Base-by-base conservation (phyloP, 2,797 vertebrate genomes). In the Notoglanidium macrostoma region DNA sequence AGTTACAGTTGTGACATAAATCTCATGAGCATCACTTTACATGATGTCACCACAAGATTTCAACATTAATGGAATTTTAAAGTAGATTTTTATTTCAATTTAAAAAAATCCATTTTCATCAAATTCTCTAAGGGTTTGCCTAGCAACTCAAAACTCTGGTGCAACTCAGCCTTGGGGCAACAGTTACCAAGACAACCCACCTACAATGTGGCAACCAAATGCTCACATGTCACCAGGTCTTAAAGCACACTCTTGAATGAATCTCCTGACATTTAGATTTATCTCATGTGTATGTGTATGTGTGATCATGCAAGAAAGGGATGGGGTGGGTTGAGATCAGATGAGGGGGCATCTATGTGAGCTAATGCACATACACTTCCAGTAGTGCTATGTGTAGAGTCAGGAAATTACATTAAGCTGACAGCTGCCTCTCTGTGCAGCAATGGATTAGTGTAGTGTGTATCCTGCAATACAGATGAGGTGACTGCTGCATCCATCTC, bases 131-230 rank as follows among this genome's bases (percentile, higher is more conserved):
- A 21, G 67, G 72, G n/a, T 76, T 79, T 44, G 40, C 21, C 40
- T 40, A 57, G 73, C 55, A 74, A 49, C 40, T 73, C 21, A 26
- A 46, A 73, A 73, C 68, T 74, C 44, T 74, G n/a, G 67, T 40
- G 46, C 65, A 73, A 72, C 54, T 65, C 54, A 85, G 61, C 72
- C 59, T 10, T 73, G 68, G 51, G 81, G 89, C 81, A 90, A 91
- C 87, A 84, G 87, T 91, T 91, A 87, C 89, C 88, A 86, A 84
- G 73, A 89, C 88, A 87, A 87, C 85, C 57, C 29, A 70, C 32
- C 49, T 67, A 84, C 55, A 51, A 55, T 57, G 49, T 63, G 46
- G 44, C 72, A 70, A 78, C 65, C n/a, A 29, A 73, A 82, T 70
- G 83, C 46, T 80, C 8, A 29, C 44, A 82, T 65, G 59, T 65